Evolutionary conservation across 2,797 vertebrate genomes (phyloP), one percentile per base, ranked within the genome.

Genomic region (Eulemur albifrons): DNA sequence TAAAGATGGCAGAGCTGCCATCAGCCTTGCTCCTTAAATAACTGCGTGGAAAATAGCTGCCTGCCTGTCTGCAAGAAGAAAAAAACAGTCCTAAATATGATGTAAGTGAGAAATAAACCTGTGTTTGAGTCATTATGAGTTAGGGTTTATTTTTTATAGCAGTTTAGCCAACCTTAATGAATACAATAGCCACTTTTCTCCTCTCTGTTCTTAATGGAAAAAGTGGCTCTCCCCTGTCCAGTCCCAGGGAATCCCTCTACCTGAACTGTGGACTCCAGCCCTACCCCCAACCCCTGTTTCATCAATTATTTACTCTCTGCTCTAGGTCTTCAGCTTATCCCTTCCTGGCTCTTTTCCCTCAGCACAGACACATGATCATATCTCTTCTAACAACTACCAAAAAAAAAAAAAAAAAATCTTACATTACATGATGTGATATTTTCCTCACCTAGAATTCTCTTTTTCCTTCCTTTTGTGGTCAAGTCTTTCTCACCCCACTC

Each of bases 261-360:
- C 40, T 73, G 85, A 92, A 92, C 93, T 93, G 84, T 86, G 85
- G 95, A 95, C 94, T 90, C 65, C 23, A 79, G 69, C 40, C 50
- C 77, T 35, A 90, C n/a, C 80, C 48, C 80, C 48, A 85, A 3
- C 4, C 57, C 85, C 48, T 57, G 15, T 48, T 61, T 50, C 48
- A 79, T 98, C 83, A 96, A 87, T 96, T 83, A 96, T 96, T 97
- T 85, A 97, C 93, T 86, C 30, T 90, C 57, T 18, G 25, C n/a
- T 83, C 69, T 40, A 72, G 35, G 40, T 57, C 69, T 89, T 76
- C 63, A 40, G 32, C 35, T 35, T 90, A 86, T 40, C 77, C 80
- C 88, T 59, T 59, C 83, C 77, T 91, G 86, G 83, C 40, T 83
- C 70, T 63, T 93, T 61, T 63, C 85, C 90, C 69, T 95, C 27